phyloP scores from a whole-genome alignment of 1,140 invertebrate species.

The Cydia pomonella region DNA sequence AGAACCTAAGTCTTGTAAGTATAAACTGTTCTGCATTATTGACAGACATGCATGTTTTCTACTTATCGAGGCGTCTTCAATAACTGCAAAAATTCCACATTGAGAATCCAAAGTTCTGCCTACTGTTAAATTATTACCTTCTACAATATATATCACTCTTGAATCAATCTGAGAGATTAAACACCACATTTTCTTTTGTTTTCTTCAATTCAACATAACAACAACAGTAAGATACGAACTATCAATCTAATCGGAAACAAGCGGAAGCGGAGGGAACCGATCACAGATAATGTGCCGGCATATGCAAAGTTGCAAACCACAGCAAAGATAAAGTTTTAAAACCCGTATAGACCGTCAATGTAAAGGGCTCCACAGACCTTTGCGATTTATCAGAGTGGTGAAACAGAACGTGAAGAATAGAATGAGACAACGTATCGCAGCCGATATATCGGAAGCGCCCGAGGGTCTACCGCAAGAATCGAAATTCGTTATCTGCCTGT shows the following conservation, averaged over 20 bases:
- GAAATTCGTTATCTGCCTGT: too few species aligned
- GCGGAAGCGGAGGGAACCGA: too few species aligned
- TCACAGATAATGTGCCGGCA: too few species aligned
- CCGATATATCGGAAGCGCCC: too few species aligned
- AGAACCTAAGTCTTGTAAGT: constrained; percentile 77
- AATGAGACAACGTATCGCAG: too few species aligned
- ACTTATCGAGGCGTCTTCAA: constrained; percentile 80
- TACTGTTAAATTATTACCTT: constrained; percentile 52
- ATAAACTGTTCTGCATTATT: constrained; percentile 53
- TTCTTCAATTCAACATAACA: not conserved
- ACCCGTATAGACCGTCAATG: too few species aligned
- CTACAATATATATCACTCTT: constrained; percentile 61
- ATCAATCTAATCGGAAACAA: not conserved
- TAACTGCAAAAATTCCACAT: constrained; percentile 69
- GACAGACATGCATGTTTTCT: constrained; percentile 78
- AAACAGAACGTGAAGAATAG: too few species aligned
- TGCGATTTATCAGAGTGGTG: too few species aligned
- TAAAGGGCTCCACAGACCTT: too few species aligned
- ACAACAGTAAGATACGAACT: not conserved
- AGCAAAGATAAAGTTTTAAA: too few species aligned
- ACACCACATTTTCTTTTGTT: constrained; percentile 61
- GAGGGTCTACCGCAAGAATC: too few species aligned
- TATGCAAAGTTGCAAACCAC: too few species aligned
- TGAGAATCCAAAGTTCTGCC: constrained; percentile 62
- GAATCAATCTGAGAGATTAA: constrained; percentile 58